Evolutionary conservation across 2,113 vertebrate species (phyloP), one percentile per base, ranked within the genome.

Genomic region (Clarias macrocephalus): DNA sequence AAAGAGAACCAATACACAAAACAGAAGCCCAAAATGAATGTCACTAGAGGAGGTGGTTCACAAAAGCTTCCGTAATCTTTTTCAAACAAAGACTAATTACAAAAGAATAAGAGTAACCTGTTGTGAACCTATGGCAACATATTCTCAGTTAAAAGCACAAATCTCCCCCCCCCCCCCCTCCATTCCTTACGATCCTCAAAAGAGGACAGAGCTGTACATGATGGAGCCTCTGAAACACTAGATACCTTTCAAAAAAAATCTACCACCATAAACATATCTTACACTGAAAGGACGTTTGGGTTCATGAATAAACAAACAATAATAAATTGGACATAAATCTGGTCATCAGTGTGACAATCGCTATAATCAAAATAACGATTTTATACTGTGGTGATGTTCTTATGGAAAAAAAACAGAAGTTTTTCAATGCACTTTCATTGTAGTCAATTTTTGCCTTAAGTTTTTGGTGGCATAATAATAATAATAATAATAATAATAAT

Each of bases 21-120:
- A 92, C 90, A 91, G 70, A 91, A 92, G 80, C 84, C 57, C 25
- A 75, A 83, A 63, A 68, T 18, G 63, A 73, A 83, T 42, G 66
- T 33, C 21, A 86, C 52, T 25, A 82, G 73, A 76, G 48, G 63
- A 52, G 70, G 62, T 73, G 76, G 73, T 86, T 82, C 76, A 72
- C 60, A n/a, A 82, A 48, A 63, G 73, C 54, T 75, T 68, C 54
- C 21, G 63, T 80, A 86, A 6, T 60, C 12, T 37, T 68, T 80
- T 62, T 19, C 10, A 52, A 88, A 75, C 76, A 37, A 85, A 68
- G 59, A 30, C 70, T 85, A 88, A 88, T 88, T 85, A 88, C 70
- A 84, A 81, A 86, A 63, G n/a, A 73, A 66, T 75, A 88, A 88
- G 79, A 84, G 85, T 76, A 80, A 85, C 62, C 59, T 80, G 21